Conservation (phyloP, 2,797 vertebrate species). For the Knipowitschia caucasica region DNA sequence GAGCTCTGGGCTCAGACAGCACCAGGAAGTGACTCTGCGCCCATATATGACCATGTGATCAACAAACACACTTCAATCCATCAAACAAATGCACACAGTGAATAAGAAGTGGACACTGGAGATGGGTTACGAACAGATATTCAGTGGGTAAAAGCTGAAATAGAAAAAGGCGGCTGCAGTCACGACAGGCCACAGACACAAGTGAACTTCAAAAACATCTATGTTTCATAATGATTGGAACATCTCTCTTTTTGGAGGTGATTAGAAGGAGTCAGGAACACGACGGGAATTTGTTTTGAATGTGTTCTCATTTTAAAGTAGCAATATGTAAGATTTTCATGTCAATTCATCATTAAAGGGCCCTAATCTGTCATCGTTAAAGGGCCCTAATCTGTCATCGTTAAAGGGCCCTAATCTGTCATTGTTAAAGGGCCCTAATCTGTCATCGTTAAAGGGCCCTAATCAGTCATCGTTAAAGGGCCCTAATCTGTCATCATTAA, state of each 20-base stretch:
- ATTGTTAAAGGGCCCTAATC: too few relatives aligned
- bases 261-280: not conserved
- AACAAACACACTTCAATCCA: not conserved
- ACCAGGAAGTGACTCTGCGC: not conserved
- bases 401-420: too few relatives aligned
- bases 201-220: not conserved
- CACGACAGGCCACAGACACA: not conserved
- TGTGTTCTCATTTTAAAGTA: not conserved
- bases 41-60: not conserved
- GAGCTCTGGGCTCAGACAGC: not conserved
- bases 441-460: too few relatives aligned
- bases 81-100: not conserved
- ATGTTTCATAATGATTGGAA: not conserved
- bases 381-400: too few relatives aligned
- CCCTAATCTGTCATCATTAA: too few relatives aligned
- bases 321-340: not conserved
- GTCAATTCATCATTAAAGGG: too few relatives aligned
- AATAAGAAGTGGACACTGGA: not conserved
- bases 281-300: not conserved
- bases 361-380: too few relatives aligned
- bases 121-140: not conserved
- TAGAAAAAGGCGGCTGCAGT: constrained; percentile 2
- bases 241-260: not conserved
- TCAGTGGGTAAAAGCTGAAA: not conserved
- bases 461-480: too few relatives aligned